Conservation (phyloP, 2,113 vertebrate genomes). For the Holacanthus passer region DNA sequence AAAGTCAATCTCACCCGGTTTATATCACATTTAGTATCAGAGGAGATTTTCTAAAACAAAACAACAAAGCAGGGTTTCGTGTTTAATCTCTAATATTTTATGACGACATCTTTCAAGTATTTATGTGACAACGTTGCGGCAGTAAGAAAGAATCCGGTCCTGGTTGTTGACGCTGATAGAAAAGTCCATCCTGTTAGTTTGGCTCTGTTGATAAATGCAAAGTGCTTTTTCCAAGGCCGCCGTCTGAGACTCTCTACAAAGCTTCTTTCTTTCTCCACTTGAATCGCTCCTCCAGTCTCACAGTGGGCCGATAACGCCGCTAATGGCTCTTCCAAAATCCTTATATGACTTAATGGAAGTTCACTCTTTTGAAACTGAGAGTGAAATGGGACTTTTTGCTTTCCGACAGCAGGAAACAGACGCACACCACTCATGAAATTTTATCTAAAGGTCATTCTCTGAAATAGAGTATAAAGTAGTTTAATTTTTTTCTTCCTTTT, state of each 20-base stretch:
- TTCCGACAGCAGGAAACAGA: constrained; percentile 12
- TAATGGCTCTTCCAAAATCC: constrained; percentile 45
- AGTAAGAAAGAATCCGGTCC: too few species aligned
- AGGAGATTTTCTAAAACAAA: background rate
- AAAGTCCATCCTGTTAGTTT: background rate
- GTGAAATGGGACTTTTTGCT: background rate
- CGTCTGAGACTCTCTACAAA: constrained; percentile 46
- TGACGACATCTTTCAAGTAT: background rate
- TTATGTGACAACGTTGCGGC: too few species aligned
- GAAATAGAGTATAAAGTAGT: background rate
- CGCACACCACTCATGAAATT: background rate
- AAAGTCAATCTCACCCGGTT: background rate
- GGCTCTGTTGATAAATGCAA: constrained; percentile 17
- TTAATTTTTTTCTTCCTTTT: background rate
- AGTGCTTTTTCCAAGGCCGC: constrained; percentile 8
- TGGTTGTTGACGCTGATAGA: background rate
- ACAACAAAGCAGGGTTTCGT: background rate
- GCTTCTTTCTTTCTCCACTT: constrained; percentile 34
- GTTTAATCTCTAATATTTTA: background rate
- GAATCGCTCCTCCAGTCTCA: constrained; percentile 14
- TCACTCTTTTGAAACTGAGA: constrained; percentile 37
- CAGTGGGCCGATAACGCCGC: constrained; percentile 29
- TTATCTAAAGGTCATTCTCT: constrained; percentile 38
- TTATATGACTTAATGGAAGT: constrained; percentile 34
- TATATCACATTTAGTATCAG: background rate